Evolutionary conservation across 2,888 invertebrate species (phyloP).

Genomic region (Metallyticus violacea): DNA sequence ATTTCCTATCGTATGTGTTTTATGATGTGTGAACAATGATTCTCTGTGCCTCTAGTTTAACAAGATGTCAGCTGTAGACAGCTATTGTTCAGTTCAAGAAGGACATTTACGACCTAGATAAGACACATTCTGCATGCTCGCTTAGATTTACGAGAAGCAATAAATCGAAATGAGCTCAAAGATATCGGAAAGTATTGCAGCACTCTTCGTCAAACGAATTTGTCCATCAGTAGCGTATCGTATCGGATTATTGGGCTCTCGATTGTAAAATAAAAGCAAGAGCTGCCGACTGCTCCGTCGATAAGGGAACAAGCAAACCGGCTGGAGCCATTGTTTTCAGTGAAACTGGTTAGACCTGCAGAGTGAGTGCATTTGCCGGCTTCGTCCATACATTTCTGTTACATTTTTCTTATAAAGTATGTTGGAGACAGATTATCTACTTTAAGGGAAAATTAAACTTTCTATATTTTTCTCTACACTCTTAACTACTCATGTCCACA

Average conservation of each 20-base stretch:
- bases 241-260: neutral
- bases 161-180: neutral
- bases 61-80: no score
- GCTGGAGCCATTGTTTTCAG: neutral
- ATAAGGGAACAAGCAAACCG: neutral
- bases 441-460: no score
- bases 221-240: neutral
- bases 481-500: no score
- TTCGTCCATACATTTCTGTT: no score
- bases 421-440: no score
- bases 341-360: neutral
- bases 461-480: no score
- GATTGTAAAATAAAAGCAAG: neutral
- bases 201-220: neutral
- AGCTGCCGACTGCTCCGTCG: neutral
- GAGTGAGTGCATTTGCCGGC: neutral
- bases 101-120: neutral
- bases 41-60: no score
- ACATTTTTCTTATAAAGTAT: no score
- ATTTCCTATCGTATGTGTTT: no score
- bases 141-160: neutral
- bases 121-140: neutral
- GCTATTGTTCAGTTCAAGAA: no score
- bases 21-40: no score
- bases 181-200: neutral